Percentiles rank a stretch among this genome's conserved stretches.
phyloP scores from a whole-genome alignment of 2,113 vertebrate genomes.

The Chloroceryle aenea region DNA sequence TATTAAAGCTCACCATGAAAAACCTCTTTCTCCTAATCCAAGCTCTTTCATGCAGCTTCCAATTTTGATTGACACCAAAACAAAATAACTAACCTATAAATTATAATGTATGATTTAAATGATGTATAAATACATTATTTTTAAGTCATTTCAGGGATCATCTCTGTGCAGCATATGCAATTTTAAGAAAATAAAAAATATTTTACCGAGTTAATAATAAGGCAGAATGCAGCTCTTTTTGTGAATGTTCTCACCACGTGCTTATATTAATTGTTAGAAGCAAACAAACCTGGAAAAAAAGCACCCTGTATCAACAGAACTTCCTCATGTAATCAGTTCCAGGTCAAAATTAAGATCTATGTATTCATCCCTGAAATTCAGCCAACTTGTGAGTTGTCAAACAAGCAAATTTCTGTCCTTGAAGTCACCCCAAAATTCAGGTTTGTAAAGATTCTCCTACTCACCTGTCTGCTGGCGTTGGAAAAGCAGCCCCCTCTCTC shows the following conservation, averaged over 20 bases:
- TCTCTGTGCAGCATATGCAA: not conserved
- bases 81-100: slow-evolving; percentile 49
- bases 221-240: not conserved
- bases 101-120: slow-evolving; percentile 19
- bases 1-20: slow-evolving; percentile 15
- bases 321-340: not conserved
- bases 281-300: not conserved
- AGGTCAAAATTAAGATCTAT: not conserved
- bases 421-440: not conserved
- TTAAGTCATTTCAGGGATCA: not conserved
- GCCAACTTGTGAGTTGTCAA: fast-evolving
- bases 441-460: not conserved
- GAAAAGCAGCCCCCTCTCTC: not conserved
- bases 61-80: slow-evolving; percentile 52
- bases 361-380: not conserved
- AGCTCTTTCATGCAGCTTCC: slow-evolving; percentile 14
- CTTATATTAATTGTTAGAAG: not conserved
- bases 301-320: not conserved
- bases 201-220: not conserved
- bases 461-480: not conserved
- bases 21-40: slow-evolving; percentile 15
- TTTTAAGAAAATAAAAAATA: slow-evolving; percentile 20
- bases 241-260: not conserved
- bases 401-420: not conserved
- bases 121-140: slow-evolving; percentile 1